Base-by-base conservation (phyloP, 2,797 vertebrate species). In the Leptatherina wallacei region DNA sequence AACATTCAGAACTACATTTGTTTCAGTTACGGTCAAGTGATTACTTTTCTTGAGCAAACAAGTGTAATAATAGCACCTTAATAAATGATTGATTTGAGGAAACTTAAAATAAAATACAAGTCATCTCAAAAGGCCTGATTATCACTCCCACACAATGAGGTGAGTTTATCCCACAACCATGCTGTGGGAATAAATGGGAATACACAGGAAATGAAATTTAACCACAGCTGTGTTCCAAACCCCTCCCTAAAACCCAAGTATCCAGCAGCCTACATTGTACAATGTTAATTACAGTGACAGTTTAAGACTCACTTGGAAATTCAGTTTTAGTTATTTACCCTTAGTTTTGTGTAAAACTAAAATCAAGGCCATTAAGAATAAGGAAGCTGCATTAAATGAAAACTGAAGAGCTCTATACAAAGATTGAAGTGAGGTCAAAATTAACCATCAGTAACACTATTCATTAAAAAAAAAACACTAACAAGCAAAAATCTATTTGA, bases 111-210 rank as follows among this genome's bases (percentile, higher is more conserved):
- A 60, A 38, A 47, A 44, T 18, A 8, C 6, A 27, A 3, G 16
- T 29, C 0, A 18, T 55, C 42, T 51, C 18, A 56, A 2, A 3
- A 30, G 30, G 32, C 66, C 49, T 68, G 70, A 86, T 61, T 69
- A 84, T 84, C 78, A 81, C 74, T 71, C 75, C 76, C 62, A 85
- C 84, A 91, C 84, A 87, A 81, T 89, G 56, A 76, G 73, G 51
- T 22, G 61, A 66, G 68, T 73, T 80, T 75, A 73, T 22, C 74
- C 82, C 88, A 84, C 84, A 92, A 76, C 38, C 84, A 86, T 42
- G 71, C 74, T 64, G 81, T 88, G 80, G 82, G 85, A 58, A 91
- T 84, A 89, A 91, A 82, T 81, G 49, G 66, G 78, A 84, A 74
- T 71, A 42, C 44, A 70, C 70, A 85, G 85, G 78, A 91, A 86